Evolutionary conservation across 2,113 vertebrate genomes (phyloP), one percentile per base, ranked within the genome.

Genomic region (Pollimyrus isidori): DNA sequence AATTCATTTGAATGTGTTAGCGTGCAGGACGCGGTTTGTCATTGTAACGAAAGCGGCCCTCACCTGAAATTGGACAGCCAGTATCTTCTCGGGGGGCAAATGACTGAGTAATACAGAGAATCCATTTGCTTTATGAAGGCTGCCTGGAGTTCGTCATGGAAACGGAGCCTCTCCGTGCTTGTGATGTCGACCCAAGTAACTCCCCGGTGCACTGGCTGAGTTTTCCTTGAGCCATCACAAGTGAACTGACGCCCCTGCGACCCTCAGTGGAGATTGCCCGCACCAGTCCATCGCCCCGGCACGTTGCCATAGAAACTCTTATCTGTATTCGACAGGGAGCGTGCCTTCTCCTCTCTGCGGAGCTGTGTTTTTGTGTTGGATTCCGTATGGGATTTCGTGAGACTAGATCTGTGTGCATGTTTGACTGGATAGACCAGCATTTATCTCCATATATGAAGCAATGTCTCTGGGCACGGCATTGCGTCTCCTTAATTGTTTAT

Each of bases 221-320:
- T 83, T 53, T 80, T 56, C 73, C 69, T 82, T 82, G 2, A 73
- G 48, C 65, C 73, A 42, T 35, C 26, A 46, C 35, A 50, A 82
- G 56, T 88, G 42, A 73, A 88, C 45, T 65, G 21, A 76, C 23
- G 58, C 56, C 45, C 42, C 62, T 30, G 48, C 49, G 19, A 89
- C 69, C 73, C 69, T 39, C 50, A 30, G 49, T 39, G 88, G 30
- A 82, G 42, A 80, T 35, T 23, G 21, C 48, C 26, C 49, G 26
- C 49, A 17, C 17, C 10, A 39, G 65, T 30, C 50, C 73, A 53
- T 52, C 19, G 35, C 48, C 26, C 88, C 30, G 21, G 46, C 48
- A 80, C 35, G 88, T 89, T 82, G 88, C 88, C 30, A 89, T 89
- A 56, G 88, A 80, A 89, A 89, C 69, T 39, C 46, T 88, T 82